Evolutionary conservation across 2,888 invertebrate species (phyloP).

Genomic region (Drosophila mayaguana): DNA sequence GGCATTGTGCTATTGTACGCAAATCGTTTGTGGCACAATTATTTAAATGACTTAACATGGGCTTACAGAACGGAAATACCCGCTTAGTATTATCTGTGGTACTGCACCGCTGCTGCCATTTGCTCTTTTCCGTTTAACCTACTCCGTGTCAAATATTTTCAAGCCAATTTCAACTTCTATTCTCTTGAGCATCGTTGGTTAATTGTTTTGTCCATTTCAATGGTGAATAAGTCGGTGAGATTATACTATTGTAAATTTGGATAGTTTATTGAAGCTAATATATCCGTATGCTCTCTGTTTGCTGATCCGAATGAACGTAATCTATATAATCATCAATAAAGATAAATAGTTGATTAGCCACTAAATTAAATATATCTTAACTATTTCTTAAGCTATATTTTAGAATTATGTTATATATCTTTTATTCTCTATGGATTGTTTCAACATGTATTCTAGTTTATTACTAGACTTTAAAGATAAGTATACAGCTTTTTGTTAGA

Average conservation of each 20-base stretch:
- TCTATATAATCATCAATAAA: neutral
- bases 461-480: too few relatives aligned
- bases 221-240: constrained; percentile 1
- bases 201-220: constrained; percentile 33
- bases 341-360: too few relatives aligned
- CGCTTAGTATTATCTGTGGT: constrained; percentile 50
- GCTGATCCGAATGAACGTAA: too few relatives aligned
- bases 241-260: neutral
- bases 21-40: constrained; percentile 67
- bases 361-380: too few relatives aligned
- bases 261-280: neutral
- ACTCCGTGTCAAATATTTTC: constrained; percentile 47
- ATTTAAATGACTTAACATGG: constrained; percentile 79
- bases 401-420: too few relatives aligned
- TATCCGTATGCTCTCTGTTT: neutral
- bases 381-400: too few relatives aligned
- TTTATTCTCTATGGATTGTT: too few relatives aligned
- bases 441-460: too few relatives aligned
- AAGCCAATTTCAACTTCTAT: constrained; percentile 36
- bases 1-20: constrained; percentile 38
- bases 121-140: constrained; percentile 38
- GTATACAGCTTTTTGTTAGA: neutral
- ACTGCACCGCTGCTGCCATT: constrained; percentile 23
- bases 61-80: constrained; percentile 73
- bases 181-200: constrained; percentile 1